A percentile compares a stretch with the other conserved stretches of the same genome.
These are phyloP conservation scores for Athalia cordata DNA, from an alignment of 2,888 invertebrate species.

Conservation along the genomic window DNA sequence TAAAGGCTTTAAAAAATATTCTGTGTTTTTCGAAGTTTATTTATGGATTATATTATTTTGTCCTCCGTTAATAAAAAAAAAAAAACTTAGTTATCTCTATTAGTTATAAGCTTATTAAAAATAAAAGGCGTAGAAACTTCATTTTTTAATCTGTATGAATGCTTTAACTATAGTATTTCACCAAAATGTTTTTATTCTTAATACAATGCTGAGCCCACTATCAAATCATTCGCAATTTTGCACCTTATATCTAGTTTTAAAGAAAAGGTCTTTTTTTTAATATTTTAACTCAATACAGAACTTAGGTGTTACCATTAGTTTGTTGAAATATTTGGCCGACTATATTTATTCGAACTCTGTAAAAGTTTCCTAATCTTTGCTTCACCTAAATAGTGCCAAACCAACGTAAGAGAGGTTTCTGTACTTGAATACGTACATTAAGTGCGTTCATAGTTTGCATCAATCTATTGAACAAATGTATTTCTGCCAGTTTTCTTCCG, in stretches of 20 bases:
- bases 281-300: background rate
- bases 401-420: background rate
- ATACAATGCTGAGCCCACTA: conserved; percentile 13
- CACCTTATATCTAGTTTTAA: background rate
- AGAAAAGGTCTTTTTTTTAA: background rate
- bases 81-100: conserved; percentile 9
- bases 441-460: background rate
- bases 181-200: conserved; percentile 9
- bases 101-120: background rate
- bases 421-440: background rate
- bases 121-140: background rate
- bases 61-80: background rate
- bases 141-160: background rate
- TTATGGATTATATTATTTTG: conserved; percentile 25
- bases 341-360: background rate
- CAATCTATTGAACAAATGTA: background rate
- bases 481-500: background rate
- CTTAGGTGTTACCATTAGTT: background rate
- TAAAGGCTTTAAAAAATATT: conserved; percentile 46
- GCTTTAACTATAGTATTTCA: conserved; percentile 3
- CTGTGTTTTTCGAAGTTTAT: conserved; percentile 40
- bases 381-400: background rate
- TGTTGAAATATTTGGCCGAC: background rate
- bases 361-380: background rate
- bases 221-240: conserved; percentile 4